Evolutionary conservation across 2,888 invertebrate species (phyloP), one percentile per base, ranked within the genome.

Genomic region (Parascotia fuliginaria): DNA sequence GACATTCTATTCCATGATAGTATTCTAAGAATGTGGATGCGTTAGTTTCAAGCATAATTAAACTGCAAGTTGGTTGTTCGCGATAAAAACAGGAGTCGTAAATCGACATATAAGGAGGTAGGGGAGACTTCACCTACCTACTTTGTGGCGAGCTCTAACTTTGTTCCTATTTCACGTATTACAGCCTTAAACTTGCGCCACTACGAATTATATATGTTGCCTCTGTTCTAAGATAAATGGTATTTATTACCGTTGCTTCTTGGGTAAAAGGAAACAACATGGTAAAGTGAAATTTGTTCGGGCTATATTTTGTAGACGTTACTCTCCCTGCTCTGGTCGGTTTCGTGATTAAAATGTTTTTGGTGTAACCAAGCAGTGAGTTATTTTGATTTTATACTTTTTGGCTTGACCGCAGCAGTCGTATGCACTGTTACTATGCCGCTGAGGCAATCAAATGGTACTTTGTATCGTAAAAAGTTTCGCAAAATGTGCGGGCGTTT

Each of bases 91-190:
- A 68, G 66, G 57, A 65, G 71, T 72, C 73, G 67, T 78, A 77
- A 81, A 75, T 78, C 60, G 71, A 53, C 60, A 58, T 65, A 48
- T 64, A 63, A 65, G 32, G 27, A 34, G 29, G 14, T 22, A 44
- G 33, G 40, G 52, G 60, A 51, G 62, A 50, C 58, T n/a, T n/a
- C n/a, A n/a, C 67, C 68, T 53, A 49, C 61, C 64, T 65, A 70
- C 66, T 79, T 75, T 73, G 71, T 72, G 63, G 50, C 59, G 55
- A 45, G 52, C 38, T 38, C 54, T 49, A 71, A 75, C 67, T 78
- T 75, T 67, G 68, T 66, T 63, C 63, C 64, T 71, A 73, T 68
- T 75, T 77, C 62, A 71, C 62, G 70, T 69, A 70, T 70, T 71
- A 75, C 65, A 63, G 56, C 59, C 63, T 70, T 52, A 53, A 60